Base-by-base conservation (phyloP, 2,113 vertebrate genomes). In the Lates calcarifer region DNA sequence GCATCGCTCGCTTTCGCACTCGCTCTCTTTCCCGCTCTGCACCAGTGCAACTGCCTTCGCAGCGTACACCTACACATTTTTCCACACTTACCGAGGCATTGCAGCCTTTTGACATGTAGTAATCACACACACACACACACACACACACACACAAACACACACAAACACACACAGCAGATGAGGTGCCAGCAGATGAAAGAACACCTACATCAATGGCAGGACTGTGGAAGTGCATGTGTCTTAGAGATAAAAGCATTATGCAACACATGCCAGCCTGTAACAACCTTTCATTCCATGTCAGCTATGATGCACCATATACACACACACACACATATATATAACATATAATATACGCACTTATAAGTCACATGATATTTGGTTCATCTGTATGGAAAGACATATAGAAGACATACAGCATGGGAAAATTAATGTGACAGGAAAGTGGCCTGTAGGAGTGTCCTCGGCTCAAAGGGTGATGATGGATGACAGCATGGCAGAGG, bases 21-120 rank as follows among this genome's bases (percentile, higher is more conserved):
- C 49, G 4, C 57, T 81, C 80, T 61, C 68, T 82, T 61, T 83
- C 64, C 68, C 53, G 78, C 68, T 70, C 71, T 60, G 67, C 79
- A 84, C 60, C 68, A 69, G 35, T 80, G 62, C 65, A 71, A 75
- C 81, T 75, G 84, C 49, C 71, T 81, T 80, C 35, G 20, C 78
- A 79, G 35, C 3, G n/a, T 56, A 91, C 89, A 81, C 92, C 89
- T 74, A 91, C 90, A 74, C 81, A 74, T 81, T 85, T 82, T 86
- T 72, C 74, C 60, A 65, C 82, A 85, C 70, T 80, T 53, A 66
- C 64, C 12, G 8, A 87, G 56, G 69, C 73, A 85, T 58, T 60
- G 88, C 77, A 85, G 77, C 77, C 86, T 89, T 89, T 74, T 87
- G 75, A 90, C 87, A 87, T 83, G 68, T 86, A 61, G 87, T 86